phyloP scores from a whole-genome alignment of 2,888 invertebrate genomes.

The Eumerus sabulonum region DNA sequence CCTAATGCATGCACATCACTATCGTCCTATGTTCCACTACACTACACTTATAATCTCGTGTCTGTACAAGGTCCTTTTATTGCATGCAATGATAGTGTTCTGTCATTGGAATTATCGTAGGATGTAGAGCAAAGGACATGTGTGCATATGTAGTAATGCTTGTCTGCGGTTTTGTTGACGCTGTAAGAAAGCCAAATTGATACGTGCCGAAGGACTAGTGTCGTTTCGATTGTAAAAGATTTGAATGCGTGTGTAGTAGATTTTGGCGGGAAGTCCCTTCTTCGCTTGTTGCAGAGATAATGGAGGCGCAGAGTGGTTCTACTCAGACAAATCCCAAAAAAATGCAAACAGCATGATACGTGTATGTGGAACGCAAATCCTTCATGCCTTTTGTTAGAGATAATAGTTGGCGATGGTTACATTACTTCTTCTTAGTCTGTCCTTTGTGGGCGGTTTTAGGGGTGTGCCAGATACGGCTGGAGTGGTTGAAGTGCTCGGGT shows the following conservation, averaged over 20 bases:
- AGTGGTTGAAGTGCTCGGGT: conserved; percentile 48
- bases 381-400: conserved; percentile 39
- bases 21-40: background rate
- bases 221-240: conserved; percentile 20
- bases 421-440: too few relatives aligned
- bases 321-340: too few relatives aligned
- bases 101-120: conserved; percentile 31
- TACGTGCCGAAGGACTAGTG: conserved; percentile 44
- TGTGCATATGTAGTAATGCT: background rate
- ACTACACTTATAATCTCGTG: conserved; percentile 5
- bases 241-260: background rate
- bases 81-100: conserved; percentile 32
- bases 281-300: too few relatives aligned
- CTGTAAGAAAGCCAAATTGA: conserved; percentile 28
- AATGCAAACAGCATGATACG: too few relatives aligned
- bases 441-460: conserved; percentile 35
- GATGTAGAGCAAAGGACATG: conserved; percentile 39
- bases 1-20: conserved; percentile 20
- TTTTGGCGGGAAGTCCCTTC: too few relatives aligned
- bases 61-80: conserved; percentile 24
- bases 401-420: conserved; percentile 42
- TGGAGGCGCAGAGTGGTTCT: too few relatives aligned
- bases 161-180: background rate
- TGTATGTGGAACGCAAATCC: conserved; percentile 34
- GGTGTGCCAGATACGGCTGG: conserved; percentile 45